phyloP scores from a whole-genome alignment of 2,797 vertebrate genomes.

The Enoplosus armatus region DNA sequence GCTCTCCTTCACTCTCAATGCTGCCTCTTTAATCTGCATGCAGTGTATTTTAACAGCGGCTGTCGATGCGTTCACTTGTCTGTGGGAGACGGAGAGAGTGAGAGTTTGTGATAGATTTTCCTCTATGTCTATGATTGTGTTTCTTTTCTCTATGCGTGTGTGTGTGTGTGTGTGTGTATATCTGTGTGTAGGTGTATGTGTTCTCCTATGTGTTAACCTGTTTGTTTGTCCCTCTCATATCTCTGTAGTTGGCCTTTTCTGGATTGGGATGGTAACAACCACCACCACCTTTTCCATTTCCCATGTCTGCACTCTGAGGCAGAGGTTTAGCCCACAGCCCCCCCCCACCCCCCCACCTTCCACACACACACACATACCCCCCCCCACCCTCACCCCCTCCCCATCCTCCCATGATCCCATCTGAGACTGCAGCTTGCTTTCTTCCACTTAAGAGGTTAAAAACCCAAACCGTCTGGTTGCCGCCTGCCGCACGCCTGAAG shows the following conservation, averaged over 20 bases:
- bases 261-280: constrained; percentile 79
- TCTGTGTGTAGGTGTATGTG: constrained; percentile 57
- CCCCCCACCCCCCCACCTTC: constrained; percentile 5
- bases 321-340: constrained; percentile 55
- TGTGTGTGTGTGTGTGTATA: constrained; percentile 6
- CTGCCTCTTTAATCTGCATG: constrained; percentile 63
- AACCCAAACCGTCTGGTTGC: constrained; percentile 80
- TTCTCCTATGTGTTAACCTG: constrained; percentile 71
- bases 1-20: constrained; percentile 54
- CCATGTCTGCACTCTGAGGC: constrained; percentile 63
- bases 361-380: constrained; percentile 23
- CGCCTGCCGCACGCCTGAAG: constrained; percentile 79
- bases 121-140: constrained; percentile 32
- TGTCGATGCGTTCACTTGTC: constrained; percentile 18
- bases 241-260: constrained; percentile 78
- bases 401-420: constrained; percentile 65
- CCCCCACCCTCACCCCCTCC: constrained; percentile 13
- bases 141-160: constrained; percentile 21
- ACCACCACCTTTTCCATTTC: constrained; percentile 65
- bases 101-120: constrained; percentile 19
- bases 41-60: constrained; percentile 33
- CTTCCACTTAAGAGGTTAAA: constrained; percentile 85
- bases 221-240: constrained; percentile 80
- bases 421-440: constrained; percentile 77
- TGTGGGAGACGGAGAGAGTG: constrained; percentile 15